These are phyloP conservation scores for Oxytorus armatus DNA, from an alignment of 2,888 invertebrate genomes.

Conservation along the genomic window DNA sequence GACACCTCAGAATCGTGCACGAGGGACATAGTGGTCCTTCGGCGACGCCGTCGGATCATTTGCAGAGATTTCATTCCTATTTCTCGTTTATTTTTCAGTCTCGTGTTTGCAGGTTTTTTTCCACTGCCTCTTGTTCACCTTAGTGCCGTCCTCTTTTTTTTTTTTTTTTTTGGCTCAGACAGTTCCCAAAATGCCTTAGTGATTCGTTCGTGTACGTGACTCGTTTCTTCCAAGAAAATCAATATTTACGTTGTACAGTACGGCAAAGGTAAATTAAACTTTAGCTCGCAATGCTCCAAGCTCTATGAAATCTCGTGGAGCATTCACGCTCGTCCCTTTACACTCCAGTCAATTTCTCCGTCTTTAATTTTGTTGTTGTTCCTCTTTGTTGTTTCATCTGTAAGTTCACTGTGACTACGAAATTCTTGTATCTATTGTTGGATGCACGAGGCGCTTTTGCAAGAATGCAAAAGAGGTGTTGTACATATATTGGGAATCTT, in stretches of 20 bases:
- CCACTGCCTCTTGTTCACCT: not conserved
- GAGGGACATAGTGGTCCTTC: slow-evolving; percentile 15
- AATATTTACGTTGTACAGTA: too few species aligned
- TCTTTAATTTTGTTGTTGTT: not conserved
- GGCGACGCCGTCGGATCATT: slow-evolving; percentile 14
- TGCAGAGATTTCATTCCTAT: not conserved
- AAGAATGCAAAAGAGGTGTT: not conserved
- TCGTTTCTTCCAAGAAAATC: too few species aligned
- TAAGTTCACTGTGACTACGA: slow-evolving; percentile 9
- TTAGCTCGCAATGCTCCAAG: too few species aligned
- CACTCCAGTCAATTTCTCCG: not conserved
- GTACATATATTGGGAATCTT: slow-evolving; percentile 27
- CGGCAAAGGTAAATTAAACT: too few species aligned
- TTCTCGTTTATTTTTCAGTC: slow-evolving; percentile 19
- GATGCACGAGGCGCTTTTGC: slow-evolving; percentile 11
- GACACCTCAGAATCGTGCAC: slow-evolving; percentile 21
- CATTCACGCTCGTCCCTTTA: not conserved
- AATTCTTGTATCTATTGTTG: slow-evolving; percentile 30
- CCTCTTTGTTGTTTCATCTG: not conserved
- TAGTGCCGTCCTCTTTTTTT: not conserved
- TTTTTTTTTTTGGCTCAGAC: too few species aligned
- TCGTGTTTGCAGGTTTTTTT: slow-evolving; percentile 10
- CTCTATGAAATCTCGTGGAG: not conserved
- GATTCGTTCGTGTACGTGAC: too few species aligned
- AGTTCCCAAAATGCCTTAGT: too few species aligned